Percentiles rank a stretch among this genome's conserved stretches.
These are phyloP conservation scores for Cyphomyrus plagiostoma DNA, from an alignment of 2,113 vertebrate genomes.

Conservation along the genomic window DNA sequence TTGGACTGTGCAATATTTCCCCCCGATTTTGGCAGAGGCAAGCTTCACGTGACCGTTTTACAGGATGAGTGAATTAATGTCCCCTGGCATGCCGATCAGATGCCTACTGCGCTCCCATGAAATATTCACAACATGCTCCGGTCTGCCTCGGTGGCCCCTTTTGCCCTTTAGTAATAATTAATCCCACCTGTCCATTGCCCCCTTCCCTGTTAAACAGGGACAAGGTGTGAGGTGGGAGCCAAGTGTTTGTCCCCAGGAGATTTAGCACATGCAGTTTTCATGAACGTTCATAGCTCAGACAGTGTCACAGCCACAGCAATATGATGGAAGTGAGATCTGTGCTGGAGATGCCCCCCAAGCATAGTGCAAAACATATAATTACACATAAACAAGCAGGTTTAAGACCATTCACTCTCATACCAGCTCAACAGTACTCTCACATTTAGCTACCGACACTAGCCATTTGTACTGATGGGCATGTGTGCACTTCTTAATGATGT, in stretches of 20 bases:
- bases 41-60: conserved; percentile 22
- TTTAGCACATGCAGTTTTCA: conserved; percentile 18
- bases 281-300: background rate
- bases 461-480: background rate
- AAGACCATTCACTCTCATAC: background rate
- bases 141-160: conserved; percentile 33
- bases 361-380: background rate
- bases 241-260: background rate
- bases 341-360: background rate
- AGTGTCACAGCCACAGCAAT: background rate
- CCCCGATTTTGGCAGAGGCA: background rate
- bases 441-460: background rate
- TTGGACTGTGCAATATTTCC: conserved; percentile 27
- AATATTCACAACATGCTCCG: conserved; percentile 52
- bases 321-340: background rate
- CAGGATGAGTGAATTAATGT: background rate
- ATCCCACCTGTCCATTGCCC: conserved; percentile 39
- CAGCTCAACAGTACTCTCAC: background rate
- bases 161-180: conserved; percentile 61
- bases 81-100: conserved; percentile 8
- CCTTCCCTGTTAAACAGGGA: conserved; percentile 21
- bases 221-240: conserved; percentile 9
- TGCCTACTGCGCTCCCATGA: conserved; percentile 48
- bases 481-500: background rate
- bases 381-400: background rate